Conservation (phyloP, 30 jellyfish, hydroid and myxozoan genomes). For the Cassiopea andromeda region DNA sequence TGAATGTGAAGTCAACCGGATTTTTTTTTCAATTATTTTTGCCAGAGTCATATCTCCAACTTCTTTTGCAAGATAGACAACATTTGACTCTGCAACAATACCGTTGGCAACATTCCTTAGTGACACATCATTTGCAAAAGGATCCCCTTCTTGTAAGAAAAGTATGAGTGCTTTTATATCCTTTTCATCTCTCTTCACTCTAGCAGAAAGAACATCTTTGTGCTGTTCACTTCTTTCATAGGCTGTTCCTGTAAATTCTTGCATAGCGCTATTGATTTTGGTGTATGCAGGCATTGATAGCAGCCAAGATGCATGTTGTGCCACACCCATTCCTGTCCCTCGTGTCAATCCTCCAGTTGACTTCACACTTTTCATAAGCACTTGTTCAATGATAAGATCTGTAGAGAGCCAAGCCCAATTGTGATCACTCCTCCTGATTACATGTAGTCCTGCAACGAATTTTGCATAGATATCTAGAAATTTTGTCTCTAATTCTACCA, state of each 20-base stretch:
- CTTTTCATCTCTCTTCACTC: conserved; percentile 16
- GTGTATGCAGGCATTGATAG: conserved; percentile 48
- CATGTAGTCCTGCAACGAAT: too few relatives aligned
- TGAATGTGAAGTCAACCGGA: too few relatives aligned
- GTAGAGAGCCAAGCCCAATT: conserved; percentile 62
- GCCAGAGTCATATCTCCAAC: too few relatives aligned
- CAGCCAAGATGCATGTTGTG: conserved; percentile 38
- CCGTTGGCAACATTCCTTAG: too few relatives aligned
- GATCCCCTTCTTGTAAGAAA: too few relatives aligned
- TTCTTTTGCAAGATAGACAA: too few relatives aligned
- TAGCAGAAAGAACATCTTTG: conserved; percentile 31
- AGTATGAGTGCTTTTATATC: background rate
- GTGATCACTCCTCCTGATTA: conserved; percentile 4
- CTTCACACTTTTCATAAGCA: conserved; percentile 43
- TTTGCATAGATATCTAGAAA: too few relatives aligned
- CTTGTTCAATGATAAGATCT: conserved; percentile 52
- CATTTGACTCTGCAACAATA: too few relatives aligned
- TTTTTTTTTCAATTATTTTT: too few relatives aligned
- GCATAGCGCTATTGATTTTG: conserved; percentile 37
- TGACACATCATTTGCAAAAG: too few relatives aligned
- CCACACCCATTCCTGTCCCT: conserved; percentile 53
- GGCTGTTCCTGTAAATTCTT: conserved; percentile 35
- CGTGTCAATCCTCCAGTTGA: conserved; percentile 44
- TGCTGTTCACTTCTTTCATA: conserved; percentile 56
- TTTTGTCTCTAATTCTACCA: too few relatives aligned